Evolutionary conservation across 2,797 vertebrate species (phyloP).

Genomic region (Selene dorsalis): DNA sequence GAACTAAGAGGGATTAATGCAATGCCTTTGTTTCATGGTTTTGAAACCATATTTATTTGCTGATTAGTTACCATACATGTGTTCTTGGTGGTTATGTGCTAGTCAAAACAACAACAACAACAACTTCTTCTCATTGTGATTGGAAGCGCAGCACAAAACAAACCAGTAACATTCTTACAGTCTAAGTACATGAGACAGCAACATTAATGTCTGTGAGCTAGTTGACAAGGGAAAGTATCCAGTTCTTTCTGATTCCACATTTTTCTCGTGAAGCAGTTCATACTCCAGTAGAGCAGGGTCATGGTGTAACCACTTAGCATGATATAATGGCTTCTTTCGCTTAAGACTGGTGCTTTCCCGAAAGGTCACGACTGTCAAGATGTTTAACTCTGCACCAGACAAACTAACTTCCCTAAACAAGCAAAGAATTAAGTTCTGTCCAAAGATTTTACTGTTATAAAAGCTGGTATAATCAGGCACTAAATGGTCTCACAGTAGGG

Average conservation of each 20-base stretch:
- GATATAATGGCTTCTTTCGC: not conserved
- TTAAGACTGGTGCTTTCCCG: not conserved
- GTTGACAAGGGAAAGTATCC: not conserved
- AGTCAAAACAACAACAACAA: not conserved
- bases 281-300: not conserved
- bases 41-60: not conserved
- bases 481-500: not conserved
- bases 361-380: not conserved
- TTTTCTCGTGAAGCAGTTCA: not conserved
- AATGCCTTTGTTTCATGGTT: not conserved
- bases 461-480: not conserved
- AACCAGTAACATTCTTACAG: not conserved
- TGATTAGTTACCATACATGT: not conserved
- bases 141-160: not conserved
- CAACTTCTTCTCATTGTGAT: not conserved
- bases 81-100: not conserved
- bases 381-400: not conserved
- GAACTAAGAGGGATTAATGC: slow-evolving; percentile 2
- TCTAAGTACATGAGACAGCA: not conserved
- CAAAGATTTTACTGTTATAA: not conserved
- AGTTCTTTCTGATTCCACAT: not conserved
- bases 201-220: not conserved
- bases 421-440: not conserved
- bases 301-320: not conserved
- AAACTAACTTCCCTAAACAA: not conserved